These are phyloP conservation scores for Drosophila virilis DNA, from an alignment of 1,140 invertebrate genomes.

Conservation along the genomic window DNA sequence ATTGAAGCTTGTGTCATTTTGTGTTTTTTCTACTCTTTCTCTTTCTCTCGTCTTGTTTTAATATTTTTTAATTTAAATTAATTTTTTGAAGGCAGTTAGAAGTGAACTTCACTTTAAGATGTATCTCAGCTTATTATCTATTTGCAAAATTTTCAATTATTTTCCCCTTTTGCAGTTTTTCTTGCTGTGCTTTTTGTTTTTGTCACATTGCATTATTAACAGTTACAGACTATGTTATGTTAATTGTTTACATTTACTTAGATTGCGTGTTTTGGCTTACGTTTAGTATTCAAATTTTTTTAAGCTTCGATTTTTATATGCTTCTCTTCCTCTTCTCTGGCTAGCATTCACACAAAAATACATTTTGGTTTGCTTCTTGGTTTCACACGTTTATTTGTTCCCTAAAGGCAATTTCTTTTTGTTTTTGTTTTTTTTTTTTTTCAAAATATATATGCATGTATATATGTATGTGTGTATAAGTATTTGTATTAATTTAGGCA, in stretches of 20 bases:
- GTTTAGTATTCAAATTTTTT: constrained; percentile 36
- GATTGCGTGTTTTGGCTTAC: constrained; percentile 42
- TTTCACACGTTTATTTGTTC: constrained; percentile 63
- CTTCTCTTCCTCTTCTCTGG: neutral
- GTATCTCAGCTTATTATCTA: constrained; percentile 51
- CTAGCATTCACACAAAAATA: constrained; percentile 54
- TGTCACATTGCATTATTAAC: neutral
- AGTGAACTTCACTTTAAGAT: constrained; percentile 50
- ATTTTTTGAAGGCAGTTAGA: constrained; percentile 68
- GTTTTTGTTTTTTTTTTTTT: constrained; percentile 1
- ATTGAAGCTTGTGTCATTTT: constrained; percentile 27
- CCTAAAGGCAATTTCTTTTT: constrained; percentile 72
- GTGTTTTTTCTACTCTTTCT: neutral
- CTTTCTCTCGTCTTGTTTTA: constrained; percentile 6
- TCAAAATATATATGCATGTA: constrained; percentile 3
- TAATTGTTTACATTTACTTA: constrained; percentile 20
- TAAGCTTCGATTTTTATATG: constrained; percentile 23
- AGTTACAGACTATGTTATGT: constrained; percentile 6
- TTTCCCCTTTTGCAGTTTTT: constrained; percentile 15
- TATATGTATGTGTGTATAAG: constrained; percentile 10
- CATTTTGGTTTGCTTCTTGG: constrained; percentile 34
- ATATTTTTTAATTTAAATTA: constrained; percentile 27
- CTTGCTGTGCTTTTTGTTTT: constrained; percentile 6
- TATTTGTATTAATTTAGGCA: constrained; percentile 9
- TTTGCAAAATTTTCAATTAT: constrained; percentile 31